phyloP scores from a whole-genome alignment of 2,797 vertebrate genomes.

The Gobionotothen gibberifrons region DNA sequence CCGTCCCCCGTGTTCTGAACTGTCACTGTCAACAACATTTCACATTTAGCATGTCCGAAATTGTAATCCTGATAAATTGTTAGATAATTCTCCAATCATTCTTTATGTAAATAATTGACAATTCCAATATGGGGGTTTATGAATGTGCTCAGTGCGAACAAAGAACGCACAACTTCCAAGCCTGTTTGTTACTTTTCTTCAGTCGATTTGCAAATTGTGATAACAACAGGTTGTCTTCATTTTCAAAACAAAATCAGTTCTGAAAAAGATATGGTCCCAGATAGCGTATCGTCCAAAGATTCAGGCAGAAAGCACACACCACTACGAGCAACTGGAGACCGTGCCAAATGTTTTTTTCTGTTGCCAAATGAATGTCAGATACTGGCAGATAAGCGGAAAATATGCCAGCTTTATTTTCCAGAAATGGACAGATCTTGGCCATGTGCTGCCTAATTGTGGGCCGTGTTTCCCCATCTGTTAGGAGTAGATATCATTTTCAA shows the following conservation, averaged over 20 bases:
- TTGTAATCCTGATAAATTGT: constrained; percentile 68
- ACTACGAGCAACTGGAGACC: constrained; percentile 54
- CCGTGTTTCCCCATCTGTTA: constrained; percentile 86
- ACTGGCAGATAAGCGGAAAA: constrained; percentile 85
- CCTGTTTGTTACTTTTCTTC: constrained; percentile 16
- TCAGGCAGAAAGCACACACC: constrained; percentile 73
- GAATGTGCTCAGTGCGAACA: constrained; percentile 18
- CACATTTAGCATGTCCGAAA: constrained; percentile 71
- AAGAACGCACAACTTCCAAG: constrained; percentile 19
- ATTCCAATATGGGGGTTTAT: constrained; percentile 30
- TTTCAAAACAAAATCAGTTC: constrained; percentile 33
- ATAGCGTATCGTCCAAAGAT: constrained; percentile 60
- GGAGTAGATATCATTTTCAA: constrained; percentile 81
- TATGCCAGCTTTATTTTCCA: constrained; percentile 86
- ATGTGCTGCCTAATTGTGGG: constrained; percentile 86
- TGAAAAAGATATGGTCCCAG: constrained; percentile 42
- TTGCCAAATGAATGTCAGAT: constrained; percentile 85
- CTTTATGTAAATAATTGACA: constrained; percentile 71
- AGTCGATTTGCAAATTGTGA: constrained; percentile 32
- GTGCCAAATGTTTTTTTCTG: constrained; percentile 77
- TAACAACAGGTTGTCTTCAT: constrained; percentile 58
- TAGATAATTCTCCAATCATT: constrained; percentile 60
- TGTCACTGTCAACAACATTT: constrained; percentile 52
- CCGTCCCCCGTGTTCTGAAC: constrained; percentile 44
- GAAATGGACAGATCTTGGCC: constrained; percentile 85